Base-by-base conservation (phyloP, 2,888 invertebrate genomes). In the Polyploca ridens region DNA sequence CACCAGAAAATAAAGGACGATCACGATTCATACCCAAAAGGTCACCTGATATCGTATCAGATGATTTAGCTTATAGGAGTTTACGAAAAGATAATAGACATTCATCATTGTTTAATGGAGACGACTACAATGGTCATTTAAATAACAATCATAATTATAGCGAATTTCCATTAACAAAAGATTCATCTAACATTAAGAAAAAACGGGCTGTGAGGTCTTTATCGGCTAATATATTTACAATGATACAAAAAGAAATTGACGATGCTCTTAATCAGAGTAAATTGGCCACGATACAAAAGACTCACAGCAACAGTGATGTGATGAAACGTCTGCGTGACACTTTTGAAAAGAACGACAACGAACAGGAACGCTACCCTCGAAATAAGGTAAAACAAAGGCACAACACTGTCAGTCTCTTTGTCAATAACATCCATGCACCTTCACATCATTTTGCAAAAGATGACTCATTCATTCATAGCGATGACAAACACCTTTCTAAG, bases 51-150 rank as follows among this genome's bases (percentile, higher is more conserved):
- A 90, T 98, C 33, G 96, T 98, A 0, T 96, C 97, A 72, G 98
- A 98, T 85, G 98, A 98, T 90, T 91, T 98, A 82, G 98, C 98
- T 0, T 98, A 96, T 81, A 94, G 98, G 76, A 97, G 96, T 77
- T 91, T 98, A 63, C 95, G 98, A 19, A 98, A 98, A 89, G 98
- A 98, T 89, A 93, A 95, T 65, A 94, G 94, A 74, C 95, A 95
- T 86, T 94, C 94, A 63, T 90, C 94, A 8, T 85, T 94, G 33
- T 93, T 92, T 60, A 89, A 91, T 67, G 89, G 87, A 58, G 91
- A 93, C 58, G 95, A 95, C 33, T 94, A 93, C 74, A 90, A 85
- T 73, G 90, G 89, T 59, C 87, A 93, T 71, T 86, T 93, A 58
- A 94, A 94, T 76, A 95, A 94, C 69, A 94, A 93, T 75, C 87